Conservation (phyloP, 2,888 invertebrate species). For the Chaetogeoica ovagalla region DNA sequence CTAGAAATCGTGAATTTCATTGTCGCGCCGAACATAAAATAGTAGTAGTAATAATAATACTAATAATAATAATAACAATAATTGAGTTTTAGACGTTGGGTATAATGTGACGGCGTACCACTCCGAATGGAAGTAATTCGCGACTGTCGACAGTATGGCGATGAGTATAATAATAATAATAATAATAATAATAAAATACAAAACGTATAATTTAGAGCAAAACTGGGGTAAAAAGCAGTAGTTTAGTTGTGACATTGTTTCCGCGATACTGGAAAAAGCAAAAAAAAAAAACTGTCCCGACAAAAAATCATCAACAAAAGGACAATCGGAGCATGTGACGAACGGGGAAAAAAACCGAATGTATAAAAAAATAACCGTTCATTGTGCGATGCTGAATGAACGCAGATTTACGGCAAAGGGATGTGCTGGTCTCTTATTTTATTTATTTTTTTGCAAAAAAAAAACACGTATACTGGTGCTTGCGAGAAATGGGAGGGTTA, state of each 20-base stretch:
- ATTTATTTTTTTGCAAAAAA: slow-evolving; percentile 25
- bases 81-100: slow-evolving; percentile 25
- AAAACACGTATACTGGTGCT: neutral
- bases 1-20: neutral
- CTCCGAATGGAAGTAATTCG: slow-evolving; percentile 50
- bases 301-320: slow-evolving; percentile 45
- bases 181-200: slow-evolving; percentile 41
- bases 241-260: slow-evolving; percentile 38
- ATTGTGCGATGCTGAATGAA: slow-evolving; percentile 35
- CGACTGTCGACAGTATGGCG: slow-evolving; percentile 13
- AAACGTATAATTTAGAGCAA: slow-evolving; percentile 50
- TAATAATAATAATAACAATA: slow-evolving; percentile 27
- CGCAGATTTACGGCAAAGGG: slow-evolving; percentile 52
- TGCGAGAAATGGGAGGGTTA: slow-evolving; percentile 31
- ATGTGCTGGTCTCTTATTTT: slow-evolving; percentile 4
- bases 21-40: slow-evolving; percentile 12
- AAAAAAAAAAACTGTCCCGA: slow-evolving; percentile 23
- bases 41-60: too few relatives aligned
- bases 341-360: neutral
- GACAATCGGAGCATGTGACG: slow-evolving; percentile 48
- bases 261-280: slow-evolving; percentile 45
- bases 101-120: slow-evolving; percentile 29
- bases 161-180: slow-evolving; percentile 35
- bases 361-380: slow-evolving; percentile 19
- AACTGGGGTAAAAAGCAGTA: slow-evolving; percentile 29